A percentile compares a stretch with the other conserved stretches of the same genome.
These are phyloP conservation scores for Poeciliopsis retropinna DNA, from an alignment of 2,113 vertebrate genomes.

Conservation along the genomic window DNA sequence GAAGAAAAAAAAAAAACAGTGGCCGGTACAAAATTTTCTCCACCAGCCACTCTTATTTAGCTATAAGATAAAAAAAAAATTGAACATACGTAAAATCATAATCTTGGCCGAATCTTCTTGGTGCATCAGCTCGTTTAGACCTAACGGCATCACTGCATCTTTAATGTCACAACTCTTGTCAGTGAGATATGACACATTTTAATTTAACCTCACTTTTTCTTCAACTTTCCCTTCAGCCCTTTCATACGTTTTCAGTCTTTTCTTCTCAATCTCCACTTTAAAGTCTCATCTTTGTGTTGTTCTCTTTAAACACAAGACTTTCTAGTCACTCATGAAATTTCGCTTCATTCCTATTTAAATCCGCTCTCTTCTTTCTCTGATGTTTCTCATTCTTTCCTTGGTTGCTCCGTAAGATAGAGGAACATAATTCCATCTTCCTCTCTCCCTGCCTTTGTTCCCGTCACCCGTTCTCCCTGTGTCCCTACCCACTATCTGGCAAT, in stretches of 20 bases:
- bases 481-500: slow-evolving; percentile 39
- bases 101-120: background rate
- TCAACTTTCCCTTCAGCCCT: slow-evolving; percentile 19
- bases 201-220: slow-evolving; percentile 3
- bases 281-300: slow-evolving; percentile 17
- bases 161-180: slow-evolving; percentile 6
- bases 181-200: background rate
- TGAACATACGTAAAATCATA: background rate
- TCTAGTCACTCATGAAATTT: slow-evolving; percentile 23
- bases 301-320: slow-evolving; percentile 21
- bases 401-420: slow-evolving; percentile 3
- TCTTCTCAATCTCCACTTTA: background rate
- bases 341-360: slow-evolving; percentile 4
- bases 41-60: too few relatives aligned
- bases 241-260: slow-evolving; percentile 7
- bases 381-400: slow-evolving; percentile 9
- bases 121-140: slow-evolving; percentile 3
- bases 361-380: slow-evolving; percentile 9
- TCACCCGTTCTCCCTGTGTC: slow-evolving; percentile 29
- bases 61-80: background rate
- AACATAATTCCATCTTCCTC: slow-evolving; percentile 30
- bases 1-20: too few relatives aligned
- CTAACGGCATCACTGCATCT: slow-evolving; percentile 9
- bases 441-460: slow-evolving; percentile 22
- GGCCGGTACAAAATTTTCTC: too few relatives aligned